phyloP scores from a whole-genome alignment of 2,113 vertebrate genomes.

The Egretta garzetta region DNA sequence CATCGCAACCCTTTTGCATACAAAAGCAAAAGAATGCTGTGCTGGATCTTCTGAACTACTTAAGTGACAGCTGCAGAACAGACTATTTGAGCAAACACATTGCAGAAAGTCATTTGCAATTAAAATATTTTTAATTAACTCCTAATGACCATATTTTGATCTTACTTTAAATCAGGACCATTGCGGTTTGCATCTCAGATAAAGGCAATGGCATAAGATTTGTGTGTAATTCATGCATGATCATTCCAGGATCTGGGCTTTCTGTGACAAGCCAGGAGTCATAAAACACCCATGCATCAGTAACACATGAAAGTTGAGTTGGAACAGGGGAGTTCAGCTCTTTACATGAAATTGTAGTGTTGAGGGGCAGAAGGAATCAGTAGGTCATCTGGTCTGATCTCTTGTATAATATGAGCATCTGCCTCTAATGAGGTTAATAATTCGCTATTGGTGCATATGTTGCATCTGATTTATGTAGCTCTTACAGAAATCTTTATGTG shows the following conservation, averaged over 20 bases:
- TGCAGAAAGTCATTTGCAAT: background rate
- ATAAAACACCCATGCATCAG: background rate
- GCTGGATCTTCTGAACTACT: background rate
- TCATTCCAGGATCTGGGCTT: background rate
- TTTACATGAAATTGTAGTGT: background rate
- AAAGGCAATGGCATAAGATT: background rate
- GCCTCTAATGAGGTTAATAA: background rate
- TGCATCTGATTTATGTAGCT: background rate
- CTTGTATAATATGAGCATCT: background rate
- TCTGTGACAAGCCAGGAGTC: background rate
- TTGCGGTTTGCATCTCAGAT: background rate
- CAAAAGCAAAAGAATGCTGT: background rate
- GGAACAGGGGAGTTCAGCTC: background rate
- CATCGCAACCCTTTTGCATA: background rate
- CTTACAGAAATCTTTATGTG: background rate
- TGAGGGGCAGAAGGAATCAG: background rate
- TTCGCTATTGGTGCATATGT: background rate
- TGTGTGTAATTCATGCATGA: background rate
- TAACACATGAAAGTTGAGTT: background rate
- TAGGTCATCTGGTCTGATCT: background rate
- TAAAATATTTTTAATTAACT: constrained; percentile 10
- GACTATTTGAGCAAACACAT: background rate
- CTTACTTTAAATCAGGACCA: background rate
- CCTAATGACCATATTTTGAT: background rate
- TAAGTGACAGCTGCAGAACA: background rate